Base-by-base conservation (phyloP, 64 coral and sea anemone species). In the Exaiptasia diaphana region DNA sequence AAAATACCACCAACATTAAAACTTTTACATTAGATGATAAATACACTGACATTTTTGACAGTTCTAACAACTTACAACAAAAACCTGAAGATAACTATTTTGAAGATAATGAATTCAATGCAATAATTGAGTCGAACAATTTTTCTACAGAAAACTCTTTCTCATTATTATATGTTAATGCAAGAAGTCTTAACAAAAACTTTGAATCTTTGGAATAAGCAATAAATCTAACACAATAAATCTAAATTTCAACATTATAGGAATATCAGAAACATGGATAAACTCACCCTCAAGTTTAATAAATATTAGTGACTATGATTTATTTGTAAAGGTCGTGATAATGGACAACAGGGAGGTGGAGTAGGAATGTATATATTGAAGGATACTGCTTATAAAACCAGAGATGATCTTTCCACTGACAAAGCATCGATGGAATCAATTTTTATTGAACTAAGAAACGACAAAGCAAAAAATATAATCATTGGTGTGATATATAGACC, bases 401-500 rank as follows among this genome's bases (percentile, higher is more conserved):
- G 71, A 74, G 14, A 32, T 41, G 71, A 74, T 26, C 71, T 48
- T 15, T n/a, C n/a, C n/a, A n/a, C n/a, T n/a, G n/a, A n/a, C n/a
- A n/a, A n/a, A n/a, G n/a, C n/a, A n/a, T n/a, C n/a, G n/a, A 53
- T 49, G 22, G 74, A 77, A 50, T 11, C 48, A 14, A 53, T 77
- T 12, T 77, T 77, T 57, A 28, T 50, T 49, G 74, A 77, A 44
- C 50, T 77, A 14, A 52, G 15, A 25, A 53, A 27, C 33, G 7
- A 34, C 23, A 5, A 46, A 7, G 43, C 6, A 58, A 80, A 80
- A 64, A 80, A 80, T 49, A 55, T 48, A 4, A 61, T 80, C 22
- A 23, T 64, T 80, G 77, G 59, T 22, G 58, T 39, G 10, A 64
- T 80, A 41, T 80, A 80, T 65, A 39, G 56, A 58, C 76, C 77